These are phyloP conservation scores for Galerucella pusilla DNA, from an alignment of 2,888 invertebrate genomes.

Conservation along the genomic window DNA sequence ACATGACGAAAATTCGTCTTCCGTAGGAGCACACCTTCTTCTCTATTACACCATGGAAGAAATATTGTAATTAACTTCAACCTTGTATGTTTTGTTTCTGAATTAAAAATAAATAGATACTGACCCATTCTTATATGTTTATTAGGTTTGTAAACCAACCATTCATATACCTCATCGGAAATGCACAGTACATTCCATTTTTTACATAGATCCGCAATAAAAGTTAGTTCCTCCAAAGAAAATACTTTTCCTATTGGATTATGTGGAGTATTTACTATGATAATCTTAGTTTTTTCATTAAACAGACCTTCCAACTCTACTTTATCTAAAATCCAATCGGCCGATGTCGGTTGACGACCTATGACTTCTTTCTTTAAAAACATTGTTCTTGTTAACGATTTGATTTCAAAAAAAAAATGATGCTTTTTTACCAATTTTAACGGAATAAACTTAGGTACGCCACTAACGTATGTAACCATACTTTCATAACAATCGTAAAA, in stretches of 20 bases:
- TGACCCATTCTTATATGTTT: constrained; percentile 91
- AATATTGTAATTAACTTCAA: too few species aligned
- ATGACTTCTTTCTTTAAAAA: constrained; percentile 42
- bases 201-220: constrained; percentile 89
- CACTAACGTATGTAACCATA: constrained; percentile 91
- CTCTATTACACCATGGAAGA: too few species aligned
- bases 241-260: constrained; percentile 97
- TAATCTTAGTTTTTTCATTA: constrained; percentile 89
- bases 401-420: too few species aligned
- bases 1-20: too few species aligned
- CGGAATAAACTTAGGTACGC: constrained; percentile 86
- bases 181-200: constrained; percentile 92
- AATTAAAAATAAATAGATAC: background rate
- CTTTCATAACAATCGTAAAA: constrained; percentile 98
- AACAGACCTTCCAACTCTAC: constrained; percentile 84
- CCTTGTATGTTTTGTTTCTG: background rate
- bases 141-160: constrained; percentile 87
- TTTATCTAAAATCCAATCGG: constrained; percentile 90
- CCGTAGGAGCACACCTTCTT: too few species aligned
- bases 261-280: constrained; percentile 97
- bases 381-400: background rate
- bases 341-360: constrained; percentile 71
- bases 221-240: constrained; percentile 73
- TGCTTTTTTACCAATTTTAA: constrained; percentile 70
- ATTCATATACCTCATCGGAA: constrained; percentile 98